A percentile compares a stretch with the other conserved stretches of the same genome.
Conservation (phyloP, 2,888 invertebrate species). For the Notodonta ziczac region DNA sequence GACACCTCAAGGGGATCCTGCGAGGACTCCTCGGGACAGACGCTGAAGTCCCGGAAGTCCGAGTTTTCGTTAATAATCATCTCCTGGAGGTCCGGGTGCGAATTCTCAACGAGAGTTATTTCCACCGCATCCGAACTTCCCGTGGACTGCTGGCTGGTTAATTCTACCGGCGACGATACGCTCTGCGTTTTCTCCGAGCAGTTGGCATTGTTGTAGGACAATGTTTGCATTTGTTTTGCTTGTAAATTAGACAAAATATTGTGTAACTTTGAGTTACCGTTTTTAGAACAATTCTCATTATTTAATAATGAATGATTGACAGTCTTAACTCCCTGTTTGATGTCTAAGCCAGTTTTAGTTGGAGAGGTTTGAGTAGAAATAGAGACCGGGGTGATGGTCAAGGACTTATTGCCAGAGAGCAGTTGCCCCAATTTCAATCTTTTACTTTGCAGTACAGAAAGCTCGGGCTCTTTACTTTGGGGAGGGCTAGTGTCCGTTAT, state of each 20-base stretch:
- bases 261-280: conserved; percentile 81
- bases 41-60: conserved; percentile 67
- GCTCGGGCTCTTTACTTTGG: conserved; percentile 63
- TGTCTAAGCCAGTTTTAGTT: conserved; percentile 53
- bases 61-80: conserved; percentile 78
- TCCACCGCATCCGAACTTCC: conserved; percentile 67
- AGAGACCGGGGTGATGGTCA: conserved; percentile 67
- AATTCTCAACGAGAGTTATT: conserved; percentile 58
- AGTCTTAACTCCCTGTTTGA: conserved; percentile 56
- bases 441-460: conserved; percentile 69
- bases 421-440: conserved; percentile 76
- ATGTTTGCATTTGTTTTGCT: conserved; percentile 69
- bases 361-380: conserved; percentile 58
- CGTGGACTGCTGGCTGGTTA: conserved; percentile 60
- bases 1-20: conserved; percentile 78
- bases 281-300: conserved; percentile 78
- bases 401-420: conserved; percentile 65
- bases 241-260: conserved; percentile 78
- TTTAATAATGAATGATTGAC: conserved; percentile 69
- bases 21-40: conserved; percentile 66
- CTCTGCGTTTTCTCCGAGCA: conserved; percentile 58
- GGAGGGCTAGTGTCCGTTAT: conserved; percentile 55
- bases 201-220: conserved; percentile 63
- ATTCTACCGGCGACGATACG: conserved; percentile 60
- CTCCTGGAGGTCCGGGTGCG: conserved; percentile 64